phyloP scores from a whole-genome alignment of 1,140 invertebrate species.

The Drosophila teissieri region DNA sequence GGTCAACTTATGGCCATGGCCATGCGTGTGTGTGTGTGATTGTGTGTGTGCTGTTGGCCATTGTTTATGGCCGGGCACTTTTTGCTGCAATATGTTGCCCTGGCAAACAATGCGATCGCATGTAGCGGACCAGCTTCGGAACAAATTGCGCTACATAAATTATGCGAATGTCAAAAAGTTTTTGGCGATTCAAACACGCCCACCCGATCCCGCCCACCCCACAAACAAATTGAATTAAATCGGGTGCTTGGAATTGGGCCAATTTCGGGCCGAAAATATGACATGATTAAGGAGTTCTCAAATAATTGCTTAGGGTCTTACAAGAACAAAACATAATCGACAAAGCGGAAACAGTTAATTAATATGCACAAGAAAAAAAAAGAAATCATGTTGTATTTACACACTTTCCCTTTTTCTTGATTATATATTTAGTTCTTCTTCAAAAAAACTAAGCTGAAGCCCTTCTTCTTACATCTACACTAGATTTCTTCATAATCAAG shows the following conservation, averaged over 20 bases:
- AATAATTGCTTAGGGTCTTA: not conserved
- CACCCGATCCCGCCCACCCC: slow-evolving; percentile 3
- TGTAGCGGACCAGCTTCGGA: slow-evolving; percentile 30
- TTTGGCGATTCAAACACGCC: slow-evolving; percentile 48
- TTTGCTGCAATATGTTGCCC: slow-evolving; percentile 52
- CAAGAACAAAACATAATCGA: no score
- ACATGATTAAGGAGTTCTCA: slow-evolving; percentile 1
- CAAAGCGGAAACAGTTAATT: not conserved
- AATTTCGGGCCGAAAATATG: slow-evolving; percentile 7
- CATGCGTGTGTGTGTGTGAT: slow-evolving; percentile 19
- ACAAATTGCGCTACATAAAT: slow-evolving; percentile 66
- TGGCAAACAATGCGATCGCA: slow-evolving; percentile 47
- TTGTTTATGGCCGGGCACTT: slow-evolving; percentile 65
- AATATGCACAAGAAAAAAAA: not conserved
- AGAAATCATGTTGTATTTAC: not conserved
- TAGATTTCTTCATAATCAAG: slow-evolving; percentile 6
- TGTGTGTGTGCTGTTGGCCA: slow-evolving; percentile 47
- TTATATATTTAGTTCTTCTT: not conserved
- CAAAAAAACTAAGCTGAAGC: slow-evolving; percentile 3
- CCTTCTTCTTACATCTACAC: slow-evolving; percentile 1
- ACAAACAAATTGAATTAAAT: slow-evolving; percentile 45
- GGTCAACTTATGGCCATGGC: slow-evolving; percentile 54
- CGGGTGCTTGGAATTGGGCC: slow-evolving; percentile 5
- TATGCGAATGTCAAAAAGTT: slow-evolving; percentile 68
- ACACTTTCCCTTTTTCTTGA: not conserved